Evolutionary conservation across 1,140 invertebrate species (phyloP).

Genomic region (Aphis gossypii): DNA sequence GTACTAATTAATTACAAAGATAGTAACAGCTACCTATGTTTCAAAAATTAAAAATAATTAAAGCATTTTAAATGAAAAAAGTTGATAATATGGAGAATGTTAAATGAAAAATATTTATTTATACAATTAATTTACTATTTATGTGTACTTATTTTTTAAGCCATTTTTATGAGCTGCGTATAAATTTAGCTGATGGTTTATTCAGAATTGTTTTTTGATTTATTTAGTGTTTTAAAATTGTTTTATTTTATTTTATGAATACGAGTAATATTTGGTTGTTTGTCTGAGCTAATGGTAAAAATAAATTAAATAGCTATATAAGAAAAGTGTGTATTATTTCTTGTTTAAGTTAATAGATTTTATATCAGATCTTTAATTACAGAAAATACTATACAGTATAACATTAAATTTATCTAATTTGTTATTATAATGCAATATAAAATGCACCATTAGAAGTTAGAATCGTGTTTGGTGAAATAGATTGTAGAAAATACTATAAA

Average conservation of each 20-base stretch:
- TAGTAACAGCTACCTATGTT: not conserved
- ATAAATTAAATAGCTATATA: no score
- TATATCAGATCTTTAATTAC: not conserved
- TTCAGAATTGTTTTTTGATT: not conserved
- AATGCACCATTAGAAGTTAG: no score
- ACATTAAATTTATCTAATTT: not conserved
- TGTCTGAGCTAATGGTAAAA: not conserved
- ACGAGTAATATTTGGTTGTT: not conserved
- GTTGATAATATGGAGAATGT: not conserved
- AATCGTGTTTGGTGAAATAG: not conserved
- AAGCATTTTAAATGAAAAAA: not conserved
- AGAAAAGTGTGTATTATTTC: no score
- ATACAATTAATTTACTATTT: not conserved
- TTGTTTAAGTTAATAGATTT: not conserved
- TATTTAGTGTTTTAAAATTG: no score
- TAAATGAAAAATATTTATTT: not conserved
- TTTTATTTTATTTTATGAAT: not conserved
- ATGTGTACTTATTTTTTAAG: not conserved
- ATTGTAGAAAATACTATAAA: not conserved
- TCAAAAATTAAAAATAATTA: not conserved
- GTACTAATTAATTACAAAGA: not conserved
- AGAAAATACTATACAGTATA: not conserved
- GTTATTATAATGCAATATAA: no score
- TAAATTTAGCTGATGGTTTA: not conserved
- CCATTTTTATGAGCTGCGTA: not conserved